A percentile compares a stretch with the other conserved stretches of the same genome.
These are phyloP conservation scores for Drosophila varians DNA, from an alignment of 1,140 invertebrate species.

Conservation along the genomic window DNA sequence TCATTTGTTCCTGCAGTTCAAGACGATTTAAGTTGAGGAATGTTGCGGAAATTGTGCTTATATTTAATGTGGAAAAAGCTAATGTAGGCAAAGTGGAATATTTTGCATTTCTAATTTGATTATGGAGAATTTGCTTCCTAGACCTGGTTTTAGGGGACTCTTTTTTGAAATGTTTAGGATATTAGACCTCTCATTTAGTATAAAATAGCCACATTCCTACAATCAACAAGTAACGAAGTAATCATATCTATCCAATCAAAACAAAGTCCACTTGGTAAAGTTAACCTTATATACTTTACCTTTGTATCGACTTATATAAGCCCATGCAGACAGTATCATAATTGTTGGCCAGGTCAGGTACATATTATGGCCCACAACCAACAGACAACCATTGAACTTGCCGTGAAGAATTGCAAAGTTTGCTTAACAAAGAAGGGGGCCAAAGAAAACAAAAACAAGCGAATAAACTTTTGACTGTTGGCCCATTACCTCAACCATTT, in stretches of 20 bases:
- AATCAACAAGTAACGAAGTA: too few relatives aligned
- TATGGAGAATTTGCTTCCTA: too few relatives aligned
- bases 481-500: conserved; percentile 35
- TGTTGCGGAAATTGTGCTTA: not conserved
- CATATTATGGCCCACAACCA: conserved; percentile 4
- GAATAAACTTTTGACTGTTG: conserved; percentile 38
- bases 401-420: conserved; percentile 50
- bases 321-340: conserved; percentile 13
- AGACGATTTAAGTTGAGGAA: not conserved
- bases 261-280: too few relatives aligned
- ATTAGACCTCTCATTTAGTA: too few relatives aligned
- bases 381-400: conserved; percentile 54
- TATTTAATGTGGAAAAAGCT: too few relatives aligned
- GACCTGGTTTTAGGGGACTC: too few relatives aligned
- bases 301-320: conserved; percentile 32
- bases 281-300: too few relatives aligned
- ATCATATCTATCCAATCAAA: too few relatives aligned
- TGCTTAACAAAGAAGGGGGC: conserved; percentile 38
- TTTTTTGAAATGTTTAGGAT: too few relatives aligned
- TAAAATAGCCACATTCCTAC: too few relatives aligned
- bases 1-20: conserved; percentile 2
- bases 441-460: conserved; percentile 19
- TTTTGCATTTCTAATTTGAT: too few relatives aligned
- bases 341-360: conserved; percentile 60
- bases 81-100: too few relatives aligned